Evolutionary conservation across 2,797 vertebrate species (phyloP).

Genomic region (Platalea minor): DNA sequence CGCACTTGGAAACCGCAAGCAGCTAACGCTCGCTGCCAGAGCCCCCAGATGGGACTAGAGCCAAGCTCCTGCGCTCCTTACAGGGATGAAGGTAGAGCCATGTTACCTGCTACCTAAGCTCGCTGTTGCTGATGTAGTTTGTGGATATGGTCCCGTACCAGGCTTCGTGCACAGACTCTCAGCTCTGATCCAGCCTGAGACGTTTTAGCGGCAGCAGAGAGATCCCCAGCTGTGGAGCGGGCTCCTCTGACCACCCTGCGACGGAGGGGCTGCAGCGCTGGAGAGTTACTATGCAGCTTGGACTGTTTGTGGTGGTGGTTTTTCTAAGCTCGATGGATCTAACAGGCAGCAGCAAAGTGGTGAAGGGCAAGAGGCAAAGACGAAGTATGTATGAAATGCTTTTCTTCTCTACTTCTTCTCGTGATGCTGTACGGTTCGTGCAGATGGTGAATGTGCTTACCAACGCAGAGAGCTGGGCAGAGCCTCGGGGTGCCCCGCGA

Average conservation of each 20-base stretch:
- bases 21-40: background rate
- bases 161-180: constrained; percentile 76
- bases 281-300: constrained; percentile 97
- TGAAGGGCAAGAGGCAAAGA: constrained; percentile 90
- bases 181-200: constrained; percentile 73
- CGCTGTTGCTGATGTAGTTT: constrained; percentile 46
- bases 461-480: background rate
- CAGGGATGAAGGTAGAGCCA: constrained; percentile 81
- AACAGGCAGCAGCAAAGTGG: constrained; percentile 79
- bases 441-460: background rate
- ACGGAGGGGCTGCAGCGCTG: constrained; percentile 81
- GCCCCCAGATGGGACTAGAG: constrained; percentile 56
- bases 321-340: constrained; percentile 93
- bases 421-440: accelerated
- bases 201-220: constrained; percentile 65
- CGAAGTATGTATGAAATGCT: constrained; percentile 84
- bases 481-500: background rate
- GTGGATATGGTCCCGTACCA: constrained; percentile 62
- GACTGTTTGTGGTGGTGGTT: constrained; percentile 92
- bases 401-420: background rate
- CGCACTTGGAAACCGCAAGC: background rate
- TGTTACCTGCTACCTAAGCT: constrained; percentile 75
- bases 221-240: constrained; percentile 66
- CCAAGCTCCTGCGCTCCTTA: constrained; percentile 66
- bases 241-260: constrained; percentile 77